Base-by-base conservation (phyloP, 2,113 vertebrate species). In the Megatriorchis doriae region DNA sequence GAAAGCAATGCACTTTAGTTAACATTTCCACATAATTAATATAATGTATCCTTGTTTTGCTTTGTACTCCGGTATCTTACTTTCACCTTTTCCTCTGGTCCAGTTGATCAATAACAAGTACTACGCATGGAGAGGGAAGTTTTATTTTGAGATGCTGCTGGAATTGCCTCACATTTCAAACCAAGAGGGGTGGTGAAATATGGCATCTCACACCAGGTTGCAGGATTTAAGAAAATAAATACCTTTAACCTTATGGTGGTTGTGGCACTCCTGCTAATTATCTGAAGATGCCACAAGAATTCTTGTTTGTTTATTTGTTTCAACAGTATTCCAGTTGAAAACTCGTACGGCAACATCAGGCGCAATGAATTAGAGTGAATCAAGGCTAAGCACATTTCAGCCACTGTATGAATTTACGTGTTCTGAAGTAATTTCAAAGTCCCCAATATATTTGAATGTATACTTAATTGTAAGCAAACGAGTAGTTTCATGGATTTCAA, bases 181-280 rank as follows among this genome's bases (percentile, higher is more conserved):
- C 36, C 36, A 92, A 80, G 50, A 66, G 16, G 26, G 9, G 20
- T 50, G 34, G 43, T 55, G n/a, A 85, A 90, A 81, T 58, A 78
- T 1, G 2, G 62, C 43, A 71, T 32, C 43, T 63, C 47, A 48
- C 32, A 32, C 34, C 59, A 56, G 40, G 15, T 7, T 90, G 59
- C 53, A 45, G 70, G 40, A 75, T 40, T 72, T 42, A 66, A 65
- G 70, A 89, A 94, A 97, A 92, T 40, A 90, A 82, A 48, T 77
- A 85, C 71, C 92, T 84, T 56, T 82, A 92, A 88, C 58, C 18
- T 88, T 71, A 40, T 16, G 56, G 86, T 95, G 79, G 81, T 75
- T 96, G 88, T 85, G 95, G 92, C 59, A 86, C 91, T 94, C 79
- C 91, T 80, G 50, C 55, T 93, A 80, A 97, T 97, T 97, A 89